Base-by-base conservation (phyloP, 2,113 vertebrate genomes). In the Herpailurus yagouaroundi region DNA sequence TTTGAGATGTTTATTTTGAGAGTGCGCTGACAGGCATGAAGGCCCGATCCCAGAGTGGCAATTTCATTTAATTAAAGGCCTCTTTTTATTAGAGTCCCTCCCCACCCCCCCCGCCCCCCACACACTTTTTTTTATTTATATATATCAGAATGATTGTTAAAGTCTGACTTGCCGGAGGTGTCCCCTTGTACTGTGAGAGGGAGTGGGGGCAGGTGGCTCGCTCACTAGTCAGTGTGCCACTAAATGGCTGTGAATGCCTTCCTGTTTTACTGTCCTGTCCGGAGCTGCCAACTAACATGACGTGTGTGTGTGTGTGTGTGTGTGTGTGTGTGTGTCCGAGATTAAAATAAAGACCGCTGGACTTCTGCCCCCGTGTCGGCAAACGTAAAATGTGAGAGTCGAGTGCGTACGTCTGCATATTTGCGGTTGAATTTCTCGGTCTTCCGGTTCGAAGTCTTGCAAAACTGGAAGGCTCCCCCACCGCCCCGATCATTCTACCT, bases 1-100 rank as follows among this genome's bases (percentile, higher is more conserved):
- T 99, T 98, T 99, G 99, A 99, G 99, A 99, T 99, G 99, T 99
- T 99, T 99, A 99, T 99, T 99, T 99, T 99, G 99, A 99, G 99
- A 98, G 99, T 97, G 99, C 99, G 99, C 99, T 99, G 99, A 99
- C 99, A 99, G 98, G 99, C 99, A 99, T 99, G 99, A 99, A 99
- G 99, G 98, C 99, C 97, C 99, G 99, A 99, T 99, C 99, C 99
- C 99, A 98, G 98, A 99, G 99, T 99, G 99, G 98, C 98, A 98
- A 98, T 99, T 99, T 98, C 98, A 98, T 99, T 99, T 99, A 99
- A 99, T 99, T 99, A 99, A 99, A 99, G 99, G 99, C 98, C 99
- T 99, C 99, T 99, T 99, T 99, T 99, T 99, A 98, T 98, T 98
- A 98, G 60, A 83, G 97, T 60, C 19, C 57, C 57, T 8, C 50